Evolutionary conservation across 2,888 invertebrate genomes (phyloP), one percentile per base, ranked within the genome.

Genomic region (Cryptocheilus praepositus): DNA sequence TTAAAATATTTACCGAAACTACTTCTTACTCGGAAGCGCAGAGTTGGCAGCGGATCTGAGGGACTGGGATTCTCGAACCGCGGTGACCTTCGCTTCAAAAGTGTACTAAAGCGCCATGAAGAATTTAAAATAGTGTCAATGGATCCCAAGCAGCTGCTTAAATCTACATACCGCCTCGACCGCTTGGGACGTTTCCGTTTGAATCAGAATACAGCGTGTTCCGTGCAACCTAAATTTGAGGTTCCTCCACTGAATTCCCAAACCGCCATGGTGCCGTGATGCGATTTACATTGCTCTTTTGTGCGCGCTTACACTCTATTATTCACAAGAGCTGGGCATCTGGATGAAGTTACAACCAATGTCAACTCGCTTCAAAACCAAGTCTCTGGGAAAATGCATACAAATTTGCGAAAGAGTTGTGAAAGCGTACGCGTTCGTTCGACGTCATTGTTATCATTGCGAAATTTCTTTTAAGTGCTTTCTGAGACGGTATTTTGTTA

Each of bases 161-260:
- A 53, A 67, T 63, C 63, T 57, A 46, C 54, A 43, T 51, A 36
- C 28, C 22, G 18, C 18, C 4, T 21, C 18, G 52, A 66, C n/a
- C 57, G 16, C 56, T 25, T 45, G 53, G 51, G 52, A 57, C 18
- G 59, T 51, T 49, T 45, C 58, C 21, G 8, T 45, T 62, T 44
- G 60, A 54, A 44, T 59, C 46, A 21, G 11, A 13, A 44, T 28
- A 19, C 46, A 66, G 58, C 51, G 25, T 51, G 54, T 56, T 19
- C 49, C 21, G 62, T 71, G 68, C 72, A 69, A 70, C 70, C 73
- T 73, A 73, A 73, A 77, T 72, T 70, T 74, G 63, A 65, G 63
- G 36, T 45, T 74, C 63, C 64, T 51, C 54, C 51, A 53, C 43
- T 61, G 64, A 77, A 74, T 71, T 74, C 58, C 43, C 60, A 58